Conservation (phyloP, 2,888 invertebrate species). For the Cheilosia vernalis region DNA sequence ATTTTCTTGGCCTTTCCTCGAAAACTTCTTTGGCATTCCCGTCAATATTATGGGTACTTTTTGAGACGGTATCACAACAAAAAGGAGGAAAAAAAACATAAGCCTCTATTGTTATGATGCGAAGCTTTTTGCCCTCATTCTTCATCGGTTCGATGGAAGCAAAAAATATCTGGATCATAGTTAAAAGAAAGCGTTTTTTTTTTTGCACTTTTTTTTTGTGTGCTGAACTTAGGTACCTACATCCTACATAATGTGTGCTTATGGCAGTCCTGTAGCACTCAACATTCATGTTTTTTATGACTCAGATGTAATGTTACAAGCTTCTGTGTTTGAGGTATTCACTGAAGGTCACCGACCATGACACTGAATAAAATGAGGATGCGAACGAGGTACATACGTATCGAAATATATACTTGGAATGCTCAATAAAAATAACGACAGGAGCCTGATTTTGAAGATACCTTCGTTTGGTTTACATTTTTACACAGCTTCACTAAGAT, state of each 20-base stretch:
- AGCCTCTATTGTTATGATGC: conserved; percentile 53
- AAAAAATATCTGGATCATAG: conserved; percentile 30
- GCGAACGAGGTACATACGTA: background rate
- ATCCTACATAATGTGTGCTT: conserved; percentile 36
- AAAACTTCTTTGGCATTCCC: conserved; percentile 43
- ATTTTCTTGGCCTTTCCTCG: background rate
- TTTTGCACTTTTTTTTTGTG: conserved; percentile 11
- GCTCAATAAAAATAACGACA: too few relatives aligned
- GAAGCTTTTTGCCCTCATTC: conserved; percentile 34
- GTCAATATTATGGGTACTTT: conserved; percentile 20
- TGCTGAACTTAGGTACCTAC: conserved; percentile 35
- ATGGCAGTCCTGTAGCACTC: conserved; percentile 49
- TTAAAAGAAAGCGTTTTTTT: conserved; percentile 19
- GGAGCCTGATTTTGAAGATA: too few relatives aligned
- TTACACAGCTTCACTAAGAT: too few relatives aligned
- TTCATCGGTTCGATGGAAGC: background rate
- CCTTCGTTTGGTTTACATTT: too few relatives aligned
- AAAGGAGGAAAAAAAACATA: conserved; percentile 23
- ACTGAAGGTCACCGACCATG: conserved; percentile 45
- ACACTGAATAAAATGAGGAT: conserved; percentile 9
- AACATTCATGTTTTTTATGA: conserved; percentile 64
- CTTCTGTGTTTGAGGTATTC: conserved; percentile 39
- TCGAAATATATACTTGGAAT: conserved; percentile 1
- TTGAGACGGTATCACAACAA: background rate
- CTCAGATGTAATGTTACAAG: conserved; percentile 37